Base-by-base conservation (phyloP, 1,140 invertebrate genomes). In the Caenorhabditis briggsae region DNA sequence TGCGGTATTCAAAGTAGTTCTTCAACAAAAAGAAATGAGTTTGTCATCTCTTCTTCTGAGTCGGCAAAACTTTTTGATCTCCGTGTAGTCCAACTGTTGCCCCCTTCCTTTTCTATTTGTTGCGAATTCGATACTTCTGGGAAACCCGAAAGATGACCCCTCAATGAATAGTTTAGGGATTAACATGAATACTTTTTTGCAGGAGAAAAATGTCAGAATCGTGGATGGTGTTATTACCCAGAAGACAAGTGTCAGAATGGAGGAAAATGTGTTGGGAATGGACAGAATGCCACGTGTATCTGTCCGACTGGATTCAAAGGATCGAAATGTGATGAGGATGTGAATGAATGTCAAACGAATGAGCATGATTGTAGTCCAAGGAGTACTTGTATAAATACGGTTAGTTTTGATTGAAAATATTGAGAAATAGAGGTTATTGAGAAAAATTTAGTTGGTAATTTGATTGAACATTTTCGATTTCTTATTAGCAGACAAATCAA, bases 41-140 rank as follows among this genome's bases (percentile, higher is more conserved):
- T 58, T 58, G 2, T 58, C 50, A 53, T 53, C 11, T 53, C 50
- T 53, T 53, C 33, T 53, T 53, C 50, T 5, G 82, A 14, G 83
- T 33, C n/a, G 84, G 41, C 48, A n/a, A 5, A 85, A 74, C 64
- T 85, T 65, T 55, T 53, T 74, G 84, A 85, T 43, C 12, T 43
- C 48, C 14, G 65, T 46, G 14, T 9, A 9, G 2, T 5, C 18
- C 41, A 25, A 11, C 65, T 8, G 41, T 25, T 18, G 43, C 43
- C 65, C 7, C 20, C 8, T 46, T 18, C 46, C 16, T 46, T 70
- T 43, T 74, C 23, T 23, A 46, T 74, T 74, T 23, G 20, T n/a
- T 33, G 18, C 65, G 43, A 74, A 43, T 48, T 64, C 12, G 59
- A 64, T 64, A 64, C 41, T n/a, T 74, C 7, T 74, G 65, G 65